Base-by-base conservation (phyloP, 2,888 invertebrate genomes). In the Callimorpha dominula region DNA sequence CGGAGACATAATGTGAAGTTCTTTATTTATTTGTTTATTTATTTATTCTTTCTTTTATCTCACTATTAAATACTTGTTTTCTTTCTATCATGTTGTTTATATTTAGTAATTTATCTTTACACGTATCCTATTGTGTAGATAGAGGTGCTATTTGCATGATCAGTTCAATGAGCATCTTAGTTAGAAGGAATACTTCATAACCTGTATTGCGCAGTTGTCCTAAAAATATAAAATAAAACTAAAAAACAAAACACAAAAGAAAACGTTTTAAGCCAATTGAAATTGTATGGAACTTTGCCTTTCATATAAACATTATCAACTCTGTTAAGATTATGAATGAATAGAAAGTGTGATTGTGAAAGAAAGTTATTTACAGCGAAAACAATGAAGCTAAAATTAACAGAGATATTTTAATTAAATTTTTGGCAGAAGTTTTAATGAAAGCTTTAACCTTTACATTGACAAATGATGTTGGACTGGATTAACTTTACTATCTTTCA, bases 381-480 rank as follows among this genome's bases (percentile, higher is more conserved):
- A 49, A 65, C 65, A 65, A 65, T 65, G 31, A 49, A 49, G 31
- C 31, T 49, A 46, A 15, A 65, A 65, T 49, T 65, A 65, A 65
- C 46, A 31, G 31, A 65, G 49, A 20, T 31, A 49, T 65, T 65
- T 65, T 65, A 46, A 20, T 15, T 15, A 8, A 31, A 31, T 31
- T 31, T 31, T 31, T 31, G 2, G 1, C 31, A 31, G 31, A 65
- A 65, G 8, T 15, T 20, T 49, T 31, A 49, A 65, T 49, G 15
- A 65, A 65, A 65, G 15, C 7, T 65, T 49, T 4, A 14, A 65
- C 14, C 20, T 46, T 20, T 65, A 65, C 14, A 65, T 49, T 20
- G 20, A 20, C 20, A 65, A 49, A 46, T 4, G 31, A 65, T 65
- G 20, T 65, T 65, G 0, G 8, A 49, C 11, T 20, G 6, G 4